These are phyloP conservation scores for Myoxocephalus aenaeus DNA, from an alignment of 2,797 vertebrate species.

Conservation along the genomic window DNA sequence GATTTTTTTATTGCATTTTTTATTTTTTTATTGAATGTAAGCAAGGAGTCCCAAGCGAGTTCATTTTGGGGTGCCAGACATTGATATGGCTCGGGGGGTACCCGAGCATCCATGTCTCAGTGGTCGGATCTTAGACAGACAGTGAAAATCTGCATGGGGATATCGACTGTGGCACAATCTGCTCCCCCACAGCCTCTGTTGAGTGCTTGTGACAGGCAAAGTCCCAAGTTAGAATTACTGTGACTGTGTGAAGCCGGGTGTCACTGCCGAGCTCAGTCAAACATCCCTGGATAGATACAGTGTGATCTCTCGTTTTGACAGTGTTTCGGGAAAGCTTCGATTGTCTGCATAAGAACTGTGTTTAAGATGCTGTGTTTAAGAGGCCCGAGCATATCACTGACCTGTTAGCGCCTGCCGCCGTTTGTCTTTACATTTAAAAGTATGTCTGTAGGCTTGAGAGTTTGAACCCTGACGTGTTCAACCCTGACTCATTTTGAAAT, in stretches of 20 bases:
- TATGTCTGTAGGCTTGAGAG: neutral
- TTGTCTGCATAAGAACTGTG: neutral
- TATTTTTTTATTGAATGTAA: neutral
- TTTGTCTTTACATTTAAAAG: neutral
- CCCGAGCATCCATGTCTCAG: neutral
- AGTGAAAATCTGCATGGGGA: neutral
- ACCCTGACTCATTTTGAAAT: neutral
- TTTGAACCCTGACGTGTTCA: neutral
- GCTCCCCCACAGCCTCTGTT: constrained; percentile 7
- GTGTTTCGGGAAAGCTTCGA: neutral
- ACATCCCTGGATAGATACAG: neutral
- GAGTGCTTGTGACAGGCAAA: constrained; percentile 22
- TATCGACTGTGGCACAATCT: constrained; percentile 1
- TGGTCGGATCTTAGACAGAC: neutral
- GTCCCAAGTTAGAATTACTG: constrained; percentile 21
- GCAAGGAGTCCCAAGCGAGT: neutral
- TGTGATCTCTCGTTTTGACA: neutral
- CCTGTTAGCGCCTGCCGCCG: neutral
- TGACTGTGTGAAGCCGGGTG: constrained; percentile 29
- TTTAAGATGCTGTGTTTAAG: neutral
- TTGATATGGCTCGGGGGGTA: constrained; percentile 15
- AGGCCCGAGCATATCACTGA: neutral
- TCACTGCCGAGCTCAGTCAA: constrained; percentile 13
- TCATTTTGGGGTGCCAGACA: neutral
- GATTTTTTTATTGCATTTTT: too few species aligned